Base-by-base conservation (phyloP, 1,140 invertebrate species). In the Lineus longissimus region DNA sequence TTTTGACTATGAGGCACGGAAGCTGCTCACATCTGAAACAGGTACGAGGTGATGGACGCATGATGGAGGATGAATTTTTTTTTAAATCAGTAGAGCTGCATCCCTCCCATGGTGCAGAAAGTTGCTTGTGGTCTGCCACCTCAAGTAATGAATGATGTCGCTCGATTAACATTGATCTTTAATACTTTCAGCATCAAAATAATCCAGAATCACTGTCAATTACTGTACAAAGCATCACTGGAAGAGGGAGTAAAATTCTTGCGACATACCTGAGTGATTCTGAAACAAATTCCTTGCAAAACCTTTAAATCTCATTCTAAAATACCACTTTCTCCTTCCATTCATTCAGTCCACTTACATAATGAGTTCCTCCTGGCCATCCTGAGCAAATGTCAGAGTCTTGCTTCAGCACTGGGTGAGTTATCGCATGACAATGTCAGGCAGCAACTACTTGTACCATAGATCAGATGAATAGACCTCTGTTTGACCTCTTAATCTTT, bases 331-430 rank as follows among this genome's bases (percentile, higher is more conserved):
- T 36, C 33, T 56, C 55, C 60, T 51, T 59, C 17, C 58, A 41
- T 76, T n/a, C n/a, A n/a, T 80, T 67, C 73, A 78, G 86, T 92
- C 36, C 88, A 88, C 78, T 83, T 91, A 27, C 91, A 93, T 74
- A 93, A 93, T 82, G 87, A 91, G 70, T 93, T 93, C 76, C 81
- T 93, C 6, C 75, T 92, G 9, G 89, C 89, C 11, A 83, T 93
- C 47, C 85, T 93, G 11, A 89, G 90, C 66, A 92, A 88, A 83
- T 89, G 92, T 17, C 88, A 90, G 73, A 86, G 85, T 27, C 78
- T 89, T 19, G 74, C 69, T 45, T 68, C 76, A n/a, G 68, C 71
- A 55, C 31, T 76, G 57, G 69, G 80, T 80, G 74, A 71, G 73
- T 66, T 25, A 27, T 27, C 55, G 27, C 11, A 30, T 27, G 27